Base-by-base conservation (phyloP, 2,113 vertebrate species). In the Mugil cephalus region DNA sequence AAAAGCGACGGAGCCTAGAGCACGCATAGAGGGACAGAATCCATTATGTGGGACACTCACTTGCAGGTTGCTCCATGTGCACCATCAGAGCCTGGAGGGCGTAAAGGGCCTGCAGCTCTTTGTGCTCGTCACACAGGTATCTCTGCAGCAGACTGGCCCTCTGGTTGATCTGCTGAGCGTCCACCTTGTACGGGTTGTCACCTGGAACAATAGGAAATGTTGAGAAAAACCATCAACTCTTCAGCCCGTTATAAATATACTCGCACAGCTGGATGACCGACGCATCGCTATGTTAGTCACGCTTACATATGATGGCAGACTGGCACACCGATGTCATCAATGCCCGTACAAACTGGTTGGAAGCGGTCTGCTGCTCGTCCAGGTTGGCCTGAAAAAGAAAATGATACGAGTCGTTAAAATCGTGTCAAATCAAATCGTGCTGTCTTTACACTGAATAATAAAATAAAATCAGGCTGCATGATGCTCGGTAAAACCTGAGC, bases 1-100 rank as follows among this genome's bases (percentile, higher is more conserved):
- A 42, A 13, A 42, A 40, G 38, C 11, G 38, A 40, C 38, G 11
- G 24, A 30, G 3, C 5, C 3, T 30, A 30, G 24, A 30, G 24
- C 24, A 30, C 5, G 5, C 24, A 30, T 2, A 30, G 24, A 30
- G 2, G 24, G 24, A 5, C 5, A 30, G 24, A 30, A 30, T 30
- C 24, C 24, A 30, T 30, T 30, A 5, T 30, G n/a, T 2, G n/a
- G 7, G 10, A 48, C 4, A 93, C 97, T 97, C 92, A 99, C 98
- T 96, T 48, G 98, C 94, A 47, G 98, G 97, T 87, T 99, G 97
- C 78, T 99, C 98, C 95, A 99, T 93, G 85, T 96, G 95, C 84
- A 98, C 96, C 94, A 98, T 96, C 69, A 99, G 95, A 67, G 96
- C 96, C 88, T 99, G 97, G 47, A 99, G 92, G 61, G 97, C 97